Conservation (phyloP, 2,113 vertebrate species). For the Charina bottae region DNA sequence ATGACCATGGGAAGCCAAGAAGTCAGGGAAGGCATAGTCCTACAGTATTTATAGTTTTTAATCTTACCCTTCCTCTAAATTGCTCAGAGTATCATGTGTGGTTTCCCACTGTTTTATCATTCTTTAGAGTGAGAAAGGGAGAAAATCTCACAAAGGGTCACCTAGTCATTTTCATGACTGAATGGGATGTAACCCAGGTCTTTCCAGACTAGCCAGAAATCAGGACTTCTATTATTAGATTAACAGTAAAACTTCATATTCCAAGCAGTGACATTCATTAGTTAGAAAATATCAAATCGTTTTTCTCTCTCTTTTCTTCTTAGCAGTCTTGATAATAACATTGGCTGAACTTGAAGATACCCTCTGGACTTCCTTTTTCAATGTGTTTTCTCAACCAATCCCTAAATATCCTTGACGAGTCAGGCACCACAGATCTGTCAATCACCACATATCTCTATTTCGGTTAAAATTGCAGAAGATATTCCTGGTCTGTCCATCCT, state of each 20-base stretch:
- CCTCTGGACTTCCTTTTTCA: slow-evolving; percentile 31
- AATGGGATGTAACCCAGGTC: neutral
- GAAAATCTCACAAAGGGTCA: neutral
- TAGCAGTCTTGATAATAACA: neutral
- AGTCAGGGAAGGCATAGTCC: no score
- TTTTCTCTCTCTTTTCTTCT: slow-evolving; percentile 21
- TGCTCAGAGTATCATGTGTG: neutral
- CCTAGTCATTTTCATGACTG: neutral
- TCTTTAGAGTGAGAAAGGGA: neutral
- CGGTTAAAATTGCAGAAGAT: slow-evolving; percentile 61
- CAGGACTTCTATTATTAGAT: neutral
- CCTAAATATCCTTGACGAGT: slow-evolving; percentile 16
- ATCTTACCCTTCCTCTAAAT: neutral
- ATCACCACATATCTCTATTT: slow-evolving; percentile 37
- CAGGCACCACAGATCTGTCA: neutral
- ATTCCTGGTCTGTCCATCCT: slow-evolving; percentile 43
- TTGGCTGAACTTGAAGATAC: neutral
- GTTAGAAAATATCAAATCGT: neutral
- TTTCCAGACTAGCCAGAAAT: neutral
- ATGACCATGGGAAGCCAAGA: no score
- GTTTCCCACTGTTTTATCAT: neutral
- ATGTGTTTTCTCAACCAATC: slow-evolving; percentile 56
- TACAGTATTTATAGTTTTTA: neutral
- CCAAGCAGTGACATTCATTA: slow-evolving; percentile 14
- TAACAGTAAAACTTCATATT: slow-evolving; percentile 12